Base-by-base conservation (phyloP, 2,888 invertebrate genomes). In the Brenthis ino region DNA sequence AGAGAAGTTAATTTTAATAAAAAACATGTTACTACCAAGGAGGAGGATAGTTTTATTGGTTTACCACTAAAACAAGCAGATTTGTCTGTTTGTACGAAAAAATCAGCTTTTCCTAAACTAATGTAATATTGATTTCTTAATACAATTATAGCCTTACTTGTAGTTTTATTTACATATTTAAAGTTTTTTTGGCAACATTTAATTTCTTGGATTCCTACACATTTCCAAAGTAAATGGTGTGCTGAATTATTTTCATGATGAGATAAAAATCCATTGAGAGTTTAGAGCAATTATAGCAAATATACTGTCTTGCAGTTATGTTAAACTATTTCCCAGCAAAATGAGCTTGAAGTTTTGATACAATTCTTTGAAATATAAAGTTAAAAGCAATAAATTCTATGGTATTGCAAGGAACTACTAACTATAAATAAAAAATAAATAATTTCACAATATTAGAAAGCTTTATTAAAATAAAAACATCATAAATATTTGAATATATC, bases 21-120 rank as follows among this genome's bases (percentile, higher is more conserved):
- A 64, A 84, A 81, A 70, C 71, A 72, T 28, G 60, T 79, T n/a
- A 53, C 74, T 3, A 72, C 76, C 11, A 76, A 76, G 53, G 77
- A 79, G 68, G 88, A 89, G 69, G 82, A 88, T 48, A 90, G 89
- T 75, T 86, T 87, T 78, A 83, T 77, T 51, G 80, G 87, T 66
- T 79, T 89, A 0, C 77, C 89, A 20, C 80, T 83, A 48, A 80
- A 82, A 50, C 89, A 89, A 74, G 89, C 90, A 64, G 89, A 90
- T 73, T 73, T 90, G 1, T 90, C 89, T 57, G 79, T 89, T 57
- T 89, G 86, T 69, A 88, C 82, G n/a, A 79, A 85, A 72, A 86
- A 87, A 73, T 77, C 83, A 69, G 88, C 88, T 65, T 81, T 82
- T 69, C 81, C 74, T 20, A 74, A 82, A 67, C 24, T 65, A 53